These are phyloP conservation scores for Eulemur rufifrons DNA, from an alignment of 2,113 vertebrate species.

Conservation along the genomic window DNA sequence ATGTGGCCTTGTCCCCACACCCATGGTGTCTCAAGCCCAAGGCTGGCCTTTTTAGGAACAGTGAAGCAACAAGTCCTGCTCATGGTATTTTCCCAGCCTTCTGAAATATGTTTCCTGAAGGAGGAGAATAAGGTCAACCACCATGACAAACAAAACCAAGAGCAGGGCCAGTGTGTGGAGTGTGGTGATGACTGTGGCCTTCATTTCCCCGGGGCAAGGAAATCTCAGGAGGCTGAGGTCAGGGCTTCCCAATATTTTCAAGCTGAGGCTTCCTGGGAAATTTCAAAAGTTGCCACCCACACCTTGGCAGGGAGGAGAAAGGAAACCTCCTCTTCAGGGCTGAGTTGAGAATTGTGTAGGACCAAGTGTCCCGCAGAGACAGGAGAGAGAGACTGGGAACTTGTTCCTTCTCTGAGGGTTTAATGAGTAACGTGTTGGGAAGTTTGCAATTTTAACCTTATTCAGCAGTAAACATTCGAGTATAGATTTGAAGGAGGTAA, in stretches of 20 bases:
- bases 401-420: neutral
- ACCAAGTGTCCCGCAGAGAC: neutral
- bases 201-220: conserved; percentile 30
- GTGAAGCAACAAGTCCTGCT: neutral
- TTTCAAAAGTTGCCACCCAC: conserved; percentile 28
- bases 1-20: no score
- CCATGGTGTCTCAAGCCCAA: neutral
- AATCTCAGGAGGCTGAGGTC: conserved; percentile 40
- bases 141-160: conserved; percentile 25
- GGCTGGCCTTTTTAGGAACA: neutral
- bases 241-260: conserved; percentile 44
- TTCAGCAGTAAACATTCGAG: neutral
- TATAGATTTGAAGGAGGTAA: neutral
- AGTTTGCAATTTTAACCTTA: neutral
- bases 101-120: neutral
- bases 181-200: neutral
- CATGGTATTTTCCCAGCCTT: neutral
- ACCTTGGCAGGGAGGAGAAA: neutral
- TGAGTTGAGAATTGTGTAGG: neutral
- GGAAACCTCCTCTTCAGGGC: neutral
- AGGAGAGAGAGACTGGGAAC: neutral
- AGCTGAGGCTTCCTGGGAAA: conserved; percentile 1
- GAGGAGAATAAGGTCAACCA: conserved; percentile 27
- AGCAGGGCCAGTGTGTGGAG: neutral
- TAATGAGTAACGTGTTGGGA: neutral